Evolutionary conservation across 2,888 invertebrate species (phyloP), one percentile per base, ranked within the genome.

Genomic region (Brachyptera risi): DNA sequence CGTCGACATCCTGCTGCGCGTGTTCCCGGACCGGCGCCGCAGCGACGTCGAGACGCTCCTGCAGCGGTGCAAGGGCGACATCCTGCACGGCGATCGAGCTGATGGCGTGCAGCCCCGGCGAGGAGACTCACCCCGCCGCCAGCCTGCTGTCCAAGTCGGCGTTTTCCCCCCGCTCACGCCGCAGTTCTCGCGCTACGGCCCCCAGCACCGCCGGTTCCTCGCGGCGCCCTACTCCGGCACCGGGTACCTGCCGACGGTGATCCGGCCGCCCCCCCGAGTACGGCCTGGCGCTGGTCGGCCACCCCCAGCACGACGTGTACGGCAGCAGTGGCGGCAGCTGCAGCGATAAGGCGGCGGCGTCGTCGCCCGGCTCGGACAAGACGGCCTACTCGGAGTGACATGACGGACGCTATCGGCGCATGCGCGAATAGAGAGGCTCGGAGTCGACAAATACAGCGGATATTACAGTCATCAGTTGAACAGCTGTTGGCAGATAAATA

Each of bases 11-110:
- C 79, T 96, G 9, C 82, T 90, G 68, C 83, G 94, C 68, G 92
- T 96, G 0, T 96, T 96, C 73, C 96, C 96, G 0, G 86, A 89
- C 68, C 84, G 92, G 68, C 85, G 93, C 68, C 82, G 93, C 51
- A 86, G 85, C 54, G 92, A 95, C 70, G 90, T 96, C 1, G 95
- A 96, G 73, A 83, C 87, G 2, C 83, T 92, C 47, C 78, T 96
- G 19, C 87, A 90, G 67, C 83, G 90, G 63, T 91, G 89, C 74
- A 86, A 90, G 74, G 84, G 83, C 72, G 79, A 77, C 69, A 74
- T 76, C 7, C 72, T 79, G 13, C 75, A 76, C 66, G 94, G 96
- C 0, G 96, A 96, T 85, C 96, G 96, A 72, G 85, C 90, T 72
- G 86, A 96, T 81, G 82, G 92, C 13, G 86, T 87, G 65, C 86